Base-by-base conservation (phyloP, 2,113 vertebrate species). In the Tupaia tana region DNA sequence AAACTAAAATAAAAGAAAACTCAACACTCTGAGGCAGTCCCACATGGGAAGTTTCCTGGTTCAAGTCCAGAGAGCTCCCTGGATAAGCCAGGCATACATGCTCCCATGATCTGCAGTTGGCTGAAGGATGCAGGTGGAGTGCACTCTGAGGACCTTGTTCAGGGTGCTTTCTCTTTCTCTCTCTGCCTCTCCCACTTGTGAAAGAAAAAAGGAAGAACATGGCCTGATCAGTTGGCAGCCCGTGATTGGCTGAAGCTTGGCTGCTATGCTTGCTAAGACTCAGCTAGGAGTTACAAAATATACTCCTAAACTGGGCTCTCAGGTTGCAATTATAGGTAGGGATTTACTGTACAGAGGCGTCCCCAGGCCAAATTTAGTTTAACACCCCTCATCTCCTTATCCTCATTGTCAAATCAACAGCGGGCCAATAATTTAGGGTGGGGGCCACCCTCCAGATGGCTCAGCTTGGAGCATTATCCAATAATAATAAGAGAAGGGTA, bases 211-310 rank as follows among this genome's bases (percentile, higher is more conserved):
- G 43, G 43, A 43, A 31, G 9, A 94, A 70, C 13, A 7, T 77
- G 80, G 70, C 25, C 86, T 89, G 79, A 89, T 69, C 70, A 59
- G 59, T 52, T 77, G 70, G 13, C 52, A 31, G 78, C 27, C 86
- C 89, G 43, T 81, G 77, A 83, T 83, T 94, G 92, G 70, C 61
- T 67, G 43, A 80, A 34, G 63, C 54, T 69, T 89, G 79, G 7
- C 20, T 84, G 70, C 66, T 70, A 19, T 14, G 63, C 54, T 78
- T 61, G 27, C 75, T 9, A 34, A 90, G 64, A 31, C 18, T 63
- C 64, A 34, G 12, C 15, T 18, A 14, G 29, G 34, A 69, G 20
- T 58, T 78, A 79, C 66, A 78, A 83, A 61, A 63, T n/a, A 52
- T 1, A 29, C 16, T 52, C 52, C 24, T 75, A 52, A 69, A 77